Evolutionary conservation across 2,113 vertebrate species (phyloP).

Genomic region (Daubentonia madagascariensis): DNA sequence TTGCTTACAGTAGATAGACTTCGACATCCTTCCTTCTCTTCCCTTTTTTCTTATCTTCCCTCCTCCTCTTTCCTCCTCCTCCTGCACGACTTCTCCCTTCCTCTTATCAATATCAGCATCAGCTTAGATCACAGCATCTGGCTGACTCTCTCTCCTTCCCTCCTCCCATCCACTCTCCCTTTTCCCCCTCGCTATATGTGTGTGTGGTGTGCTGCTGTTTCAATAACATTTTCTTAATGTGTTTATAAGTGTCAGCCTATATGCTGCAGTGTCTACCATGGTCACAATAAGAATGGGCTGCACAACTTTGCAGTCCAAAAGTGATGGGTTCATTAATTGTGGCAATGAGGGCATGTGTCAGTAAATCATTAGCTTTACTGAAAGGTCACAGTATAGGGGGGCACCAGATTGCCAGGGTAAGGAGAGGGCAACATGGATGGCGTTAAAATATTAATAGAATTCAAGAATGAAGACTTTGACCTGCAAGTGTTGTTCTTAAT

Average conservation of each 20-base stretch:
- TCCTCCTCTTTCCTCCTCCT: neutral
- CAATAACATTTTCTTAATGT: neutral
- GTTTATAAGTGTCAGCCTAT: neutral
- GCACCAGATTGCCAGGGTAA: neutral
- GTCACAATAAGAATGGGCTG: neutral
- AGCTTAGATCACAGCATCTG: neutral
- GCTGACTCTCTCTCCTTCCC: neutral
- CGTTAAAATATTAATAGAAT: neutral
- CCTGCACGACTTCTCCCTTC: neutral
- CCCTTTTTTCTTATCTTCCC: neutral
- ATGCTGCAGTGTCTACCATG: neutral
- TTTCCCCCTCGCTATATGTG: neutral
- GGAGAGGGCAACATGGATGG: neutral
- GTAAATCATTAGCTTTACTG: neutral
- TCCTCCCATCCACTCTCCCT: neutral
- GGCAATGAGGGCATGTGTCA: neutral
- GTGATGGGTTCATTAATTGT: neutral
- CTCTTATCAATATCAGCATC: neutral
- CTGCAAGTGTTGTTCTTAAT: neutral
- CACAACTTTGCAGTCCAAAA: neutral
- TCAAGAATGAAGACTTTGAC: neutral
- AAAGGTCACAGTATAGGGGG: neutral
- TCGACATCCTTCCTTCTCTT: no score
- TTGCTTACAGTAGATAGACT: neutral
- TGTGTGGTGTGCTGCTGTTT: neutral